Evolutionary conservation across 2,797 vertebrate genomes (phyloP).

Genomic region (Synaphobranchus kaupii): DNA sequence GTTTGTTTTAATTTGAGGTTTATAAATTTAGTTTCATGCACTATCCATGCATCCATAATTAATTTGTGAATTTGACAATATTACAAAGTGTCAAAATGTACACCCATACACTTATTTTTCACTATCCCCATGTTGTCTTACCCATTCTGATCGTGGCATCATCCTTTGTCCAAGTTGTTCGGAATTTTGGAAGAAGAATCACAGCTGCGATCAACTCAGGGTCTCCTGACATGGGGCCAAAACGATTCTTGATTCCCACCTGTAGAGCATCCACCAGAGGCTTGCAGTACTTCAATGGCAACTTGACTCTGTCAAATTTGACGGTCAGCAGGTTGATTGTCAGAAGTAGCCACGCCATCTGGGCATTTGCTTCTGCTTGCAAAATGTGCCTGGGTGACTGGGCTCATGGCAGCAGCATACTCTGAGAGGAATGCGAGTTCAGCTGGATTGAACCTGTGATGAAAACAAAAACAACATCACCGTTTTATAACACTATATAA

Average conservation of each 20-base stretch:
- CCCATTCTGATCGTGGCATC: neutral
- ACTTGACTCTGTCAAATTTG: neutral
- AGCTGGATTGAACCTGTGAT: conserved; percentile 41
- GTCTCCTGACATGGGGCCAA: neutral
- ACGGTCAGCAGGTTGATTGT: neutral
- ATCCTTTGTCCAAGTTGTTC: neutral
- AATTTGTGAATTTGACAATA: conserved; percentile 17
- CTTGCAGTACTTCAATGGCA: neutral
- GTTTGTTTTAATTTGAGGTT: conserved; percentile 24
- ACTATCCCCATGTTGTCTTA: neutral
- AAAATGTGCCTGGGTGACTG: conserved; percentile 33
- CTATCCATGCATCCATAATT: conserved; percentile 29
- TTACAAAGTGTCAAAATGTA: conserved; percentile 26
- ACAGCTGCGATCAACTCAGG: neutral
- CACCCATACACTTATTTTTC: too few species aligned
- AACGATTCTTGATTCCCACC: neutral
- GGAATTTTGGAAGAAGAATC: neutral
- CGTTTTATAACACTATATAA: neutral
- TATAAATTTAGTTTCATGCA: conserved; percentile 25
- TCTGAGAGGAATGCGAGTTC: conserved; percentile 36
- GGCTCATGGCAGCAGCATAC: conserved; percentile 32
- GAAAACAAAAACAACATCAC: conserved; percentile 15
- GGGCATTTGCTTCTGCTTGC: neutral
- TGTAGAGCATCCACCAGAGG: neutral
- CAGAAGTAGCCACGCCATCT: neutral